Conservation (phyloP, 2,797 vertebrate genomes). For the Helostoma temminkii region DNA sequence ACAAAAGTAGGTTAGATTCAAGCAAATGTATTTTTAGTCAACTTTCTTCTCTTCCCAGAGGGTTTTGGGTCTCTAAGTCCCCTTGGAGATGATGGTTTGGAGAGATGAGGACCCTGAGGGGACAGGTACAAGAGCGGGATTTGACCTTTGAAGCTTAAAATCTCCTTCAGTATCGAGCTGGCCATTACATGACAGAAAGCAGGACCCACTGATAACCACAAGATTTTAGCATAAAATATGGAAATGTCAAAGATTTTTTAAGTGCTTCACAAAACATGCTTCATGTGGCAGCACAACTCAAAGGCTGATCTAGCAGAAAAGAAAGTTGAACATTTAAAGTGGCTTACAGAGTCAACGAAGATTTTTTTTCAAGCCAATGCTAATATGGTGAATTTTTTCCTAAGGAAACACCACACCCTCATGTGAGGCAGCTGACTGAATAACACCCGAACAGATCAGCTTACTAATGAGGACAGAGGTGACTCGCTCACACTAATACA, state of each 20-base stretch:
- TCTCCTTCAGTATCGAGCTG: slow-evolving; percentile 34
- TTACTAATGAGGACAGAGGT: slow-evolving; percentile 13
- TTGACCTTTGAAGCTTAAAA: slow-evolving; percentile 53
- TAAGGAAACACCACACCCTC: slow-evolving; percentile 57
- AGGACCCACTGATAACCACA: neutral
- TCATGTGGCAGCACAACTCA: slow-evolving; percentile 13
- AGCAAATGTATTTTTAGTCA: slow-evolving; percentile 55
- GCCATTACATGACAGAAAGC: slow-evolving; percentile 12
- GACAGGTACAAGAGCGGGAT: slow-evolving; percentile 14
- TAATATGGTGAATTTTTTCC: slow-evolving; percentile 44
- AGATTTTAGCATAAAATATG: neutral
- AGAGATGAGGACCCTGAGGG: slow-evolving; percentile 11
- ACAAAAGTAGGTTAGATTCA: slow-evolving; percentile 51
- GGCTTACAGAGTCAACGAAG: slow-evolving; percentile 29
- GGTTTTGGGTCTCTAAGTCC: slow-evolving; percentile 7
- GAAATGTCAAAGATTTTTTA: neutral
- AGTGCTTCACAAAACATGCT: neutral
- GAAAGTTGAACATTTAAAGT: slow-evolving; percentile 10
- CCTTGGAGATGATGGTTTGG: slow-evolving; percentile 34
- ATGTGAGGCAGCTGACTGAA: slow-evolving; percentile 44
- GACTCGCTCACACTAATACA: slow-evolving; percentile 8
- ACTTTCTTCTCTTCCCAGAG: slow-evolving; percentile 25
- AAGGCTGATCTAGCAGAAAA: slow-evolving; percentile 14
- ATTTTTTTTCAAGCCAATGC: slow-evolving; percentile 26
- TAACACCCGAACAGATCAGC: slow-evolving; percentile 33